These are phyloP conservation scores for Cataglyphis livida DNA, from an alignment of 2,888 invertebrate genomes.

Conservation along the genomic window DNA sequence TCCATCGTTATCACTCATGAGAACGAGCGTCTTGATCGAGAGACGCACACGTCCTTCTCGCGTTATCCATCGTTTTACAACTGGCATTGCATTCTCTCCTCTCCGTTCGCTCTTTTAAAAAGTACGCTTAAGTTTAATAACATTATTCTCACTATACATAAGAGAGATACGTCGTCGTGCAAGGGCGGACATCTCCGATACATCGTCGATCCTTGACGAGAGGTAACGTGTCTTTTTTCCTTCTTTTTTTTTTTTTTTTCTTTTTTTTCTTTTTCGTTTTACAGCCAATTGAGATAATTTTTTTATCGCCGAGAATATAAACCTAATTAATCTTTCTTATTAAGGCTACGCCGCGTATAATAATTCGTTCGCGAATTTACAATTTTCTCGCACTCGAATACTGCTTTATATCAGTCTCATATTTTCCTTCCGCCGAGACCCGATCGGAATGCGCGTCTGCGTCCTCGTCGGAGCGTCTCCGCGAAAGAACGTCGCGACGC, in stretches of 20 bases:
- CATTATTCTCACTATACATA: constrained; percentile 81
- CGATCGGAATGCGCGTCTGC: constrained; percentile 25
- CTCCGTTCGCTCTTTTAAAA: constrained; percentile 62
- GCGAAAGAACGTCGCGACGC: constrained; percentile 24
- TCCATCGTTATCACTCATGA: constrained; percentile 68
- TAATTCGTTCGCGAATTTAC: constrained; percentile 73
- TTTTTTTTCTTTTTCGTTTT: constrained; percentile 45
- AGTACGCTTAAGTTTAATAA: constrained; percentile 82
- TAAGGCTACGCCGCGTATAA: constrained; percentile 77
- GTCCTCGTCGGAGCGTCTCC: not conserved
- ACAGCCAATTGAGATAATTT: constrained; percentile 82
- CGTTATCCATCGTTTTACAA: constrained; percentile 77
- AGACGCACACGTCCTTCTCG: constrained; percentile 46
- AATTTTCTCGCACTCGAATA: constrained; percentile 82
- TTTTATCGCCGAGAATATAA: constrained; percentile 59
- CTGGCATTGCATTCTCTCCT: constrained; percentile 81
- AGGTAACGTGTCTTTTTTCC: constrained; percentile 32
- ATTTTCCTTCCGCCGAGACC: constrained; percentile 66
- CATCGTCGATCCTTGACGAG: constrained; percentile 51
- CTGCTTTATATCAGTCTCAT: constrained; percentile 85
- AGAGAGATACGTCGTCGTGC: constrained; percentile 72
- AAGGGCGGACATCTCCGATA: constrained; percentile 53
- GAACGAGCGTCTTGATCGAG: constrained; percentile 52
- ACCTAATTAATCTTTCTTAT: constrained; percentile 74
- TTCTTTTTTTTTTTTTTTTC: constrained; percentile 2